Evolutionary conservation across 2,888 invertebrate genomes (phyloP).

Genomic region (Drosophila suboccidentalis): DNA sequence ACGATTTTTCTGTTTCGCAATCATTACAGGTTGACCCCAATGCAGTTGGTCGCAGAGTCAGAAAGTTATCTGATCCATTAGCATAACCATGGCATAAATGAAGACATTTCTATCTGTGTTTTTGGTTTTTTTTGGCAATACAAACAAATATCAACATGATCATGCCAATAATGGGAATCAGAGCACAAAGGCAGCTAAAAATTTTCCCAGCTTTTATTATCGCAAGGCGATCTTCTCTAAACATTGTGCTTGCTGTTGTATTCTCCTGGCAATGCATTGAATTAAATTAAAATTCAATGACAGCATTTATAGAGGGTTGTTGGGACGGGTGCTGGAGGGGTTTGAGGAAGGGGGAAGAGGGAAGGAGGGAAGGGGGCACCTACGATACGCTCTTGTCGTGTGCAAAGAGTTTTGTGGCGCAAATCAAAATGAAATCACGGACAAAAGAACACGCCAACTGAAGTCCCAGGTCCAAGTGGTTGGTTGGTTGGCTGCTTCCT

Average conservation of each 20-base stretch:
- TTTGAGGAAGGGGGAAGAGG: background rate
- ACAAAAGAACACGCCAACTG: slow-evolving; percentile 72
- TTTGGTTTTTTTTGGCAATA: slow-evolving; percentile 23
- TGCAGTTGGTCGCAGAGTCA: slow-evolving; percentile 1
- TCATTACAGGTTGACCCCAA: slow-evolving; percentile 20
- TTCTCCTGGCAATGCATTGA: slow-evolving; percentile 61
- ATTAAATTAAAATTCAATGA: slow-evolving; percentile 80
- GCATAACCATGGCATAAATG: slow-evolving; percentile 76
- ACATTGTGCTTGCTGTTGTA: slow-evolving; percentile 55
- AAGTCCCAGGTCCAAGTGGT: slow-evolving; percentile 53
- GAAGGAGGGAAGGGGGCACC: slow-evolving; percentile 43
- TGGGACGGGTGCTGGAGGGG: slow-evolving; percentile 2
- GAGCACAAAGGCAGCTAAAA: slow-evolving; percentile 68
- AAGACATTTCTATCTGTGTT: slow-evolving; percentile 67
- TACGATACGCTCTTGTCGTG: slow-evolving; percentile 75
- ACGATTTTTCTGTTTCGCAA: slow-evolving; percentile 1
- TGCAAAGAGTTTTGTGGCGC: slow-evolving; percentile 65
- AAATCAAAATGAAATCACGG: slow-evolving; percentile 77
- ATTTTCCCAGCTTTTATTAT: slow-evolving; percentile 80
- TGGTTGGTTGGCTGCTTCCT: background rate
- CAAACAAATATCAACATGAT: slow-evolving; percentile 59
- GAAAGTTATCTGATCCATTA: slow-evolving; percentile 64
- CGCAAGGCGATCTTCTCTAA: slow-evolving; percentile 63
- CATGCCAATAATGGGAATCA: slow-evolving; percentile 78
- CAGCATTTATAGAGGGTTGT: slow-evolving; percentile 44